These are phyloP conservation scores for Drosophila bocki DNA, from an alignment of 1,140 invertebrate genomes.

Conservation along the genomic window DNA sequence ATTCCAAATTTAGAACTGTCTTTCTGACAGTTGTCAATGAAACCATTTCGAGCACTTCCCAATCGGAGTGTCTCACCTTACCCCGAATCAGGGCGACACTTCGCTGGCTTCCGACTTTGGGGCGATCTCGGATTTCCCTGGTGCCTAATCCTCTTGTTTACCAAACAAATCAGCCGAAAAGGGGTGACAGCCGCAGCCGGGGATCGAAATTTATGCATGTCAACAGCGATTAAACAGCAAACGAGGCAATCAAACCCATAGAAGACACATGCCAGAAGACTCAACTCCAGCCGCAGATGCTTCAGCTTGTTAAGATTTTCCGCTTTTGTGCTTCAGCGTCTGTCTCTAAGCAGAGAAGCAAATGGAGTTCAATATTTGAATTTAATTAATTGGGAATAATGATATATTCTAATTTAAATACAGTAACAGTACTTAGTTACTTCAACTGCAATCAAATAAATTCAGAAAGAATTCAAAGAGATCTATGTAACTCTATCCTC, in stretches of 20 bases:
- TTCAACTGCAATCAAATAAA: neutral
- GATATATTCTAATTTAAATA: neutral
- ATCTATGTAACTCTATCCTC: constrained; percentile 5
- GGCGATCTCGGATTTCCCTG: constrained; percentile 59
- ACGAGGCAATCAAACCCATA: constrained; percentile 46
- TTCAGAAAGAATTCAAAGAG: neutral
- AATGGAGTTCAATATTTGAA: neutral
- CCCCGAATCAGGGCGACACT: constrained; percentile 49
- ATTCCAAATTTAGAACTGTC: constrained; percentile 55
- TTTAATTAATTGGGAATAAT: neutral
- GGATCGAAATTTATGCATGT: constrained; percentile 67
- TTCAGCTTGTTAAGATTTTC: constrained; percentile 3
- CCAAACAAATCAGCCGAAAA: constrained; percentile 68
- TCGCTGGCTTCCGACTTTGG: constrained; percentile 56
- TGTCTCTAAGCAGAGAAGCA: neutral
- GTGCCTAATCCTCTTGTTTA: constrained; percentile 75
- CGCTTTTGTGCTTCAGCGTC: neutral
- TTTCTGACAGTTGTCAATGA: constrained; percentile 62
- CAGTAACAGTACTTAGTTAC: too few relatives aligned
- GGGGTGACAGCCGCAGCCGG: constrained; percentile 37
- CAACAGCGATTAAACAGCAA: constrained; percentile 72
- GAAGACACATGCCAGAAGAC: constrained; percentile 60
- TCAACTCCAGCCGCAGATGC: constrained; percentile 15
- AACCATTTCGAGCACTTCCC: constrained; percentile 57
- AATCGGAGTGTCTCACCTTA: constrained; percentile 62